These are phyloP conservation scores for Pseudorasbora parva DNA, from an alignment of 2,113 vertebrate genomes.

Conservation along the genomic window DNA sequence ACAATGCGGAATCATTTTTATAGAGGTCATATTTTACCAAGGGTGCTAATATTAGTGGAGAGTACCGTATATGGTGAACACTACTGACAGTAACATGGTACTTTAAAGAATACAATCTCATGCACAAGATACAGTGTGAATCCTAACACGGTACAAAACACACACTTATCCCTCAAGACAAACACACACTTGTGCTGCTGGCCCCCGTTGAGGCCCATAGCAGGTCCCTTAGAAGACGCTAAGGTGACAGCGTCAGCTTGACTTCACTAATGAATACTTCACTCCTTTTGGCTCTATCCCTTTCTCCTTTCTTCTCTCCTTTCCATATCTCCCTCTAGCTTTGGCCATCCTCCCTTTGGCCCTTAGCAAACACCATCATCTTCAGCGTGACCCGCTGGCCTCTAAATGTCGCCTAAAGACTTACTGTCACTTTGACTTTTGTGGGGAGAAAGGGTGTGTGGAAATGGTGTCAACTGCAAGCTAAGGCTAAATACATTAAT, in stretches of 20 bases:
- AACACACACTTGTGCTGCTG: conserved; percentile 55
- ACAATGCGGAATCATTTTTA: no score
- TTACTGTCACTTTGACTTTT: conserved; percentile 77
- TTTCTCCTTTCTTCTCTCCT: conserved; percentile 68
- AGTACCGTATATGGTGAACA: not conserved
- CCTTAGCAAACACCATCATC: conserved; percentile 74
- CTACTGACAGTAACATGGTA: not conserved
- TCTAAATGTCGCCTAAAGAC: conserved; percentile 72
- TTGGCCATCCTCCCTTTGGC: conserved; percentile 69
- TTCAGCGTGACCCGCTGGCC: conserved; percentile 74
- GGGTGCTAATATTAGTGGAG: no score
- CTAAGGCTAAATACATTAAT: conserved; percentile 78
- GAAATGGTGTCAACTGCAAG: conserved; percentile 69
- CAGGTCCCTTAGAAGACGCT: conserved; percentile 69
- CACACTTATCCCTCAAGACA: conserved; percentile 58
- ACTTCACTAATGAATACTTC: conserved; percentile 83
- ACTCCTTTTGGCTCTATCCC: conserved; percentile 68
- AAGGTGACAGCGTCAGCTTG: conserved; percentile 79
- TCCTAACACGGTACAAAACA: conserved; percentile 58
- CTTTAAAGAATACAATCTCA: not conserved
- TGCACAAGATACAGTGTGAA: not conserved
- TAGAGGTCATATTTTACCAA: no score
- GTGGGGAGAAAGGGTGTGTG: conserved; percentile 59
- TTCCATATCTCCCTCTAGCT: conserved; percentile 67
- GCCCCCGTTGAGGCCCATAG: conserved; percentile 60